phyloP scores from a whole-genome alignment of 1,140 invertebrate genomes.

The Hyphantria cunea region DNA sequence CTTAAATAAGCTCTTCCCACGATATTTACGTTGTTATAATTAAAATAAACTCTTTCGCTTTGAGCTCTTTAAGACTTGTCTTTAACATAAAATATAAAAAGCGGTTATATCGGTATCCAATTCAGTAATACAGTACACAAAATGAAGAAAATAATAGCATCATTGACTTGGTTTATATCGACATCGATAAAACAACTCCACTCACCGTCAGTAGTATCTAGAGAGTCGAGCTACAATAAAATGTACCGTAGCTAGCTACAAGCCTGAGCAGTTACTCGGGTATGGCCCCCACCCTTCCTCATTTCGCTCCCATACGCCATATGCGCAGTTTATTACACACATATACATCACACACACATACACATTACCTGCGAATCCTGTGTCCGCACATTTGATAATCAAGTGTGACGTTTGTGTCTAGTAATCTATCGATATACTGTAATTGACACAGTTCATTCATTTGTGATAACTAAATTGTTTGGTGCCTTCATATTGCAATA shows the following conservation, averaged over 20 bases:
- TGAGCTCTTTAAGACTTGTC: conserved; percentile 34
- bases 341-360: conserved; percentile 38
- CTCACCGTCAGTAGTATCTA: conserved; percentile 66
- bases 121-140: conserved; percentile 35
- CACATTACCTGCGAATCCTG: conserved; percentile 44
- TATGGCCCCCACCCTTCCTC: conserved; percentile 45
- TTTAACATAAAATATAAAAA: conserved; percentile 49
- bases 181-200: conserved; percentile 66
- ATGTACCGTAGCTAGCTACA: conserved; percentile 75
- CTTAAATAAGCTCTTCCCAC: no score
- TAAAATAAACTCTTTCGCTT: conserved; percentile 11
- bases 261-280: conserved; percentile 74
- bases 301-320: conserved; percentile 49
- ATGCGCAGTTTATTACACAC: conserved; percentile 65
- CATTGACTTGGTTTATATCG: conserved; percentile 63
- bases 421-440: conserved; percentile 53
- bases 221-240: conserved; percentile 80
- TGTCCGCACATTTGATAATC: conserved; percentile 49
- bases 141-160: conserved; percentile 55
- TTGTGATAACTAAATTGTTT: no score
- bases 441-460: conserved; percentile 6
- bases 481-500: no score
- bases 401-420: conserved; percentile 59
- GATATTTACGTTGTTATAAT: conserved; percentile 9
- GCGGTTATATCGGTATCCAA: conserved; percentile 39